phyloP scores from a whole-genome alignment of 2,797 vertebrate genomes.

The Poecilia wingei region DNA sequence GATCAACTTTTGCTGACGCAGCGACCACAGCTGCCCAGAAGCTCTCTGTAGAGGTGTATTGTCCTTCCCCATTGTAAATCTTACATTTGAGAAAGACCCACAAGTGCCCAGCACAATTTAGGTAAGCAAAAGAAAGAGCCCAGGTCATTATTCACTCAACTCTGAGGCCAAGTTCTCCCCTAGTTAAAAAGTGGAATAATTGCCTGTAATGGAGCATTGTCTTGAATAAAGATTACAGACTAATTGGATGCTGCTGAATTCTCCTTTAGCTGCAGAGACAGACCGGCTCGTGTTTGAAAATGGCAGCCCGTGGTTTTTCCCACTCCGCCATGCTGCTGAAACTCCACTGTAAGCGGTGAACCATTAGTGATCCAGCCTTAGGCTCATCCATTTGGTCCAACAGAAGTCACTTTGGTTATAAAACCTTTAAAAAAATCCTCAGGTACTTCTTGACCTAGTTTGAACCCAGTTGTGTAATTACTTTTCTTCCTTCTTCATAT shows the following conservation, averaged over 20 bases:
- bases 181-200: constrained; percentile 4
- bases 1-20: constrained; percentile 9
- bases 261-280: neutral
- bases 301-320: neutral
- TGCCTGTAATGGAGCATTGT: neutral
- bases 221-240: neutral
- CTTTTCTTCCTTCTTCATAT: neutral
- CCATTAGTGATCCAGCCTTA: neutral
- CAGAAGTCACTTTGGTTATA: neutral
- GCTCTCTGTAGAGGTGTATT: neutral
- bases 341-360: neutral
- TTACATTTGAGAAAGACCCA: neutral
- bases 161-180: neutral
- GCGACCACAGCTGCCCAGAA: neutral
- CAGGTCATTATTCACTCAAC: constrained; percentile 9
- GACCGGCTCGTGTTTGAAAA: neutral
- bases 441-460: neutral
- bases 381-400: neutral
- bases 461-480: neutral
- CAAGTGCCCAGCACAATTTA: neutral
- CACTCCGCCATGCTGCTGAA: neutral
- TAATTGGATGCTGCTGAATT: neutral
- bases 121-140: neutral
- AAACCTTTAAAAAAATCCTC: constrained; percentile 3
- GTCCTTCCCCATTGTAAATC: constrained; percentile 3